Percentiles rank a stretch among this genome's conserved stretches.
These are phyloP conservation scores for Propithecus perrieri DNA, from an alignment of 2,797 vertebrate genomes.

Conservation along the genomic window DNA sequence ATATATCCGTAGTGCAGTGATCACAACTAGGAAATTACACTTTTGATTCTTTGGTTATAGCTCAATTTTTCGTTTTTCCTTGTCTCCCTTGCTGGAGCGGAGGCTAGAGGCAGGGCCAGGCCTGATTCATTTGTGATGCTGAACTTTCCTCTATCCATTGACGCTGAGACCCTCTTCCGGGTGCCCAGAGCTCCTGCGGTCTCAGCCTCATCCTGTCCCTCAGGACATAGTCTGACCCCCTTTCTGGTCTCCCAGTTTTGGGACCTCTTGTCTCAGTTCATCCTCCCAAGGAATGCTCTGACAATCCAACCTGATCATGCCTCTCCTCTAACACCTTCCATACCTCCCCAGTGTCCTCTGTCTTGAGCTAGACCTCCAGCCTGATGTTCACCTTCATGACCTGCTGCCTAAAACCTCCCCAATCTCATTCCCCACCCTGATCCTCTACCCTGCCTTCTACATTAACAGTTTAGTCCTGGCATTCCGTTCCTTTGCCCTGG, in stretches of 20 bases:
- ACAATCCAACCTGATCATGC: not conserved
- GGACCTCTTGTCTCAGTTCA: not conserved
- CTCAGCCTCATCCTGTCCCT: not conserved
- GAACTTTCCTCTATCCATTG: not conserved
- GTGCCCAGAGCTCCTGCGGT: not conserved
- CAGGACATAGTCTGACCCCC: not conserved
- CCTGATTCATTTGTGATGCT: not conserved
- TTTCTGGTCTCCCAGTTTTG: not conserved
- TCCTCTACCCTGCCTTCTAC: not conserved
- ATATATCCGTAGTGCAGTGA: not conserved
- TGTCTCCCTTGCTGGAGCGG: not conserved
- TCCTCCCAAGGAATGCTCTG: not conserved
- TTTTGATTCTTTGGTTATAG: not conserved
- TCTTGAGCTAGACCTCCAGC: not conserved
- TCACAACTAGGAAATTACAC: not conserved
- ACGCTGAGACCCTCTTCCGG: not conserved
- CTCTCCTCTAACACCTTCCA: not conserved
- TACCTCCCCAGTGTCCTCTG: not conserved
- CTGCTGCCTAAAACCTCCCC: not conserved
- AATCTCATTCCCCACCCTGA: not conserved
- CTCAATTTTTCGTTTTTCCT: not conserved
- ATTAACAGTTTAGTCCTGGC: not conserved
- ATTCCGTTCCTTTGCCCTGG: not conserved
- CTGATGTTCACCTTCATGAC: not conserved
- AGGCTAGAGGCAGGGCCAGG: not conserved